Conservation (phyloP, 37 sponge, comb jelly and placozoan genomes). For the Aplysina aerophoba region DNA sequence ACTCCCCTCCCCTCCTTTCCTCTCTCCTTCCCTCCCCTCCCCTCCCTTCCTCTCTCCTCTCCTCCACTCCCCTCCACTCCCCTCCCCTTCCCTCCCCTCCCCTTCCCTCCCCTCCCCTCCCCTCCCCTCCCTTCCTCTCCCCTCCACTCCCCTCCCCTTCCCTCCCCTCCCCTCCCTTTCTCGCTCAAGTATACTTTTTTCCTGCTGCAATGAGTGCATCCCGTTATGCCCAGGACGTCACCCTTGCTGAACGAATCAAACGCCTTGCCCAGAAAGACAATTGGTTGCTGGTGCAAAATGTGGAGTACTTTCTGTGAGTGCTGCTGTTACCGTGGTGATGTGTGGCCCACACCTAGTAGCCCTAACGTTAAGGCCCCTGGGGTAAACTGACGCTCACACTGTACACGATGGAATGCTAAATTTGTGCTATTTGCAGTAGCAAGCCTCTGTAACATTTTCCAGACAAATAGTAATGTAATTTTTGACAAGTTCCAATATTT, state of each 20-base stretch:
- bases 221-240: neutral
- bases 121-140: neutral
- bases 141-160: neutral
- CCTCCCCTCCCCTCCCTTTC: neutral
- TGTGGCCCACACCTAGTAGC: no score
- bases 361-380: no score
- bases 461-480: no score
- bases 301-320: conserved; percentile 56
- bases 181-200: conserved; percentile 33
- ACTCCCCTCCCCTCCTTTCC: neutral
- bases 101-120: neutral
- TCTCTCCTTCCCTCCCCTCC: no score
- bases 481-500: no score
- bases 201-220: conserved; percentile 38
- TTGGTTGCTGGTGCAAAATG: conserved; percentile 40
- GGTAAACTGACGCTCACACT: no score
- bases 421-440: no score
- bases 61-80: no score
- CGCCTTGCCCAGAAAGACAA: conserved; percentile 42
- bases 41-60: neutral
- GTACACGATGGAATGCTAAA: no score
- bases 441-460: no score
- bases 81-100: neutral
- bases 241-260: conserved; percentile 39
- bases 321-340: neutral